Percentiles rank a stretch among this genome's conserved stretches.
Conservation (phyloP, 2,888 invertebrate genomes). For the Auanema freiburgensis region DNA sequence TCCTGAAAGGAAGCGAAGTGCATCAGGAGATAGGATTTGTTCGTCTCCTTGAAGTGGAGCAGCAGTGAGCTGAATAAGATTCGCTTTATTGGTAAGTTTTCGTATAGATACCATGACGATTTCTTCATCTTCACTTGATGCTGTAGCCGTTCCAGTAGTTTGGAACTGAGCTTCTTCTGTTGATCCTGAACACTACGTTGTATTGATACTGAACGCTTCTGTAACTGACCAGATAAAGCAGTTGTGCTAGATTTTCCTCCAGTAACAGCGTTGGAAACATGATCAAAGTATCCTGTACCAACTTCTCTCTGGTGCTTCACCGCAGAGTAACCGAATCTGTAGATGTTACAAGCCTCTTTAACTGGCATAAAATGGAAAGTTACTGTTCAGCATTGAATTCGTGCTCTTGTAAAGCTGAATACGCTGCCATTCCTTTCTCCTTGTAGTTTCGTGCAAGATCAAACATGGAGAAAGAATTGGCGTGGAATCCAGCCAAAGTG, state of each 20-base stretch:
- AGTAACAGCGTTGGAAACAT: slow-evolving; percentile 61
- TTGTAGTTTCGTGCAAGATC: slow-evolving; percentile 64
- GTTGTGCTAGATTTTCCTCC: slow-evolving; percentile 56
- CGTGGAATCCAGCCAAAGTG: slow-evolving; percentile 66
- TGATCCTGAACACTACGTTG: slow-evolving; percentile 47
- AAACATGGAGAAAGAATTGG: slow-evolving; percentile 65
- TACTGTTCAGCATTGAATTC: slow-evolving; percentile 64
- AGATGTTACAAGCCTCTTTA: no score
- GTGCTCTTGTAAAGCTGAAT: slow-evolving; percentile 64
- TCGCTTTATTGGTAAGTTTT: not conserved
- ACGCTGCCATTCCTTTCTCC: slow-evolving; percentile 64
- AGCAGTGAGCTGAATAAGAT: slow-evolving; percentile 50
- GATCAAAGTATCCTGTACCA: slow-evolving; percentile 66
- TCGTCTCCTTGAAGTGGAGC: slow-evolving; percentile 66
- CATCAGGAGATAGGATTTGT: slow-evolving; percentile 70
- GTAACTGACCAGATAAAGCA: slow-evolving; percentile 45
- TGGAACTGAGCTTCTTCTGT: slow-evolving; percentile 66
- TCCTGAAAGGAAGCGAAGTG: slow-evolving; percentile 71
- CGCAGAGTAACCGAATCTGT: slow-evolving; percentile 63
- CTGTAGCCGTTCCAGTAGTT: slow-evolving; percentile 41
- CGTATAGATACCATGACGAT: slow-evolving; percentile 45
- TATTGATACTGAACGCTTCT: not conserved
- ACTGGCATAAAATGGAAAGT: not conserved
- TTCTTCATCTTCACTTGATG: slow-evolving; percentile 60
- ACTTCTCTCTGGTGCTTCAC: slow-evolving; percentile 66